Base-by-base conservation (phyloP, 2,113 vertebrate species). In the Malurus elegans region DNA sequence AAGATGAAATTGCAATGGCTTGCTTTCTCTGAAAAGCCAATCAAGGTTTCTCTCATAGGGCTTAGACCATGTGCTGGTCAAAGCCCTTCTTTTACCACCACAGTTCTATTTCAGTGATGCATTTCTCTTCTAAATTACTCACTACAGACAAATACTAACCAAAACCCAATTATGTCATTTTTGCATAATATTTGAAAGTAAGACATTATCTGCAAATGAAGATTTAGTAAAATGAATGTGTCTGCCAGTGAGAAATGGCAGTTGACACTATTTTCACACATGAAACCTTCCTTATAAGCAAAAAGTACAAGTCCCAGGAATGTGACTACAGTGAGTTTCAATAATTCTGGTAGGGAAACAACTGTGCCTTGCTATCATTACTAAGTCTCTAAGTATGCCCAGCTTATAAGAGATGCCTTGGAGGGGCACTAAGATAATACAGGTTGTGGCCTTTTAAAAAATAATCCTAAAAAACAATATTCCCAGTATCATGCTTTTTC, bases 1-100 rank as follows among this genome's bases (percentile, higher is more conserved):
- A 89, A 86, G 61, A 95, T 91, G 80, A 95, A 96, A 88, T 60
- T 84, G 79, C 36, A 85, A 72, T 38, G 53, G 53, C 44, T 92
- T 93, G 48, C 50, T 67, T 51, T 94, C 40, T 54, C 57, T 53
- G 53, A 92, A 81, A 92, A 69, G 31, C 17, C 18, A 54, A 78
- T 75, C 58, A 86, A 72, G 61, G 38, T 32, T 89, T 80, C 25
- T 81, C 12, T 58, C 44, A 56, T 5, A 88, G 60, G 2, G 1
- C 29, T 56, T 10, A 78, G 23, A 87, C 34, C 47, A 45, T 0
- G 0, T 2, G 0, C 64, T 66, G 38, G 31, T 32, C 66, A 70
- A 92, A 87, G 67, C 36, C 58, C 5, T 75, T 81, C 34, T 28
- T 79, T 79, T 64, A 91, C 14, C 47, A 79, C 18, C 14, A 58